Conservation (phyloP, 2,888 invertebrate species). For the Amorpha juglandis region DNA sequence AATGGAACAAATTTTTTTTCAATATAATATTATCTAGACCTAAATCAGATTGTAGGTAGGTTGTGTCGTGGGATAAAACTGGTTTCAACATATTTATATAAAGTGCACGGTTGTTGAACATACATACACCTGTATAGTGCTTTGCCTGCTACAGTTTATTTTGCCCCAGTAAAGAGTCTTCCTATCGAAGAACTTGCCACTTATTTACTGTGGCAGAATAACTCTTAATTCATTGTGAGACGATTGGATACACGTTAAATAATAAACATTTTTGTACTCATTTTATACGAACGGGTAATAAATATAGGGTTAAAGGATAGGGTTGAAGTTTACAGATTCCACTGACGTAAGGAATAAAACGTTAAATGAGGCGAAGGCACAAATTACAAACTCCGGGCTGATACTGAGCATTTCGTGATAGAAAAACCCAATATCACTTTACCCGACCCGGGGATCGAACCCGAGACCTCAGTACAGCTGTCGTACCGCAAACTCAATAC, state of each 20-base stretch:
- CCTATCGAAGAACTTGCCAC: conserved; percentile 1
- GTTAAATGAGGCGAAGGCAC: no score
- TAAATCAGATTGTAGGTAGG: conserved; percentile 73
- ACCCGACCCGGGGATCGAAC: no score
- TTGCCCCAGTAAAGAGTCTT: conserved; percentile 19
- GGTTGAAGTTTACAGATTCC: no score
- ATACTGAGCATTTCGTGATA: no score
- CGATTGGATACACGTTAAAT: conserved; percentile 20
- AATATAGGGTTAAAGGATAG: conserved; percentile 4
- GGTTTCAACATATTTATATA: conserved; percentile 47
- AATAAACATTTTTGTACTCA: not conserved
- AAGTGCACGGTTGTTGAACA: conserved; percentile 31
- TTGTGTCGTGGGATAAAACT: conserved; percentile 55
- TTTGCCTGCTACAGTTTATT: conserved; percentile 23
- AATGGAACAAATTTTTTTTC: conserved; percentile 79
- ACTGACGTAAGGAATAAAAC: not conserved
- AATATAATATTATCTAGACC: conserved; percentile 74
- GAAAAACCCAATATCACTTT: no score
- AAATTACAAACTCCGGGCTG: no score
- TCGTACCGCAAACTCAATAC: no score
- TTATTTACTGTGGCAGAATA: conserved; percentile 22
- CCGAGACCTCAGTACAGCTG: no score
- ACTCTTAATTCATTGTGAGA: not conserved
- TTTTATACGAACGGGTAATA: not conserved
- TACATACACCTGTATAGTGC: conserved; percentile 28